Percentiles rank a stretch among this genome's conserved stretches.
Conservation (phyloP, 1,140 invertebrate genomes). For the Orchestia grillus region DNA sequence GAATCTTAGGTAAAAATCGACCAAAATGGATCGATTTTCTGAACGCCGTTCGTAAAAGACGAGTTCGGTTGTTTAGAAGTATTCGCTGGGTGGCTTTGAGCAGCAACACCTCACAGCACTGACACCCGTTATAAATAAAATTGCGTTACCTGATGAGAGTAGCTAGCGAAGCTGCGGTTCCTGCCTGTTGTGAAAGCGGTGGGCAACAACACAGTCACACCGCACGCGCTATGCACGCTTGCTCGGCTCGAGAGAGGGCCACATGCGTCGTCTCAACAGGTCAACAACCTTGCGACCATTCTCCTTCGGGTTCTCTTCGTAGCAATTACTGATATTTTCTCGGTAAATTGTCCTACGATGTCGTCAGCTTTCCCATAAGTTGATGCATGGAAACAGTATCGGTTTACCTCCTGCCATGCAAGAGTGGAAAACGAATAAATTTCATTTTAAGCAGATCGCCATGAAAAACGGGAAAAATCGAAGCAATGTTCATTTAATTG, state of each 20-base stretch:
- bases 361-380: background rate
- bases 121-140: background rate
- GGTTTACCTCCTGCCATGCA: background rate
- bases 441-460: background rate
- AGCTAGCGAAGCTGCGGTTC: background rate
- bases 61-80: background rate
- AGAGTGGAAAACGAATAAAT: background rate
- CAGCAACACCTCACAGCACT: background rate
- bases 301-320: background rate
- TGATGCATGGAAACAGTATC: background rate
- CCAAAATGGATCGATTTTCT: background rate
- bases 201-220: background rate
- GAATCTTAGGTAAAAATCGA: background rate
- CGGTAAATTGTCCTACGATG: background rate
- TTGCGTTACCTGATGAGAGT: background rate
- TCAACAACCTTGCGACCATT: background rate
- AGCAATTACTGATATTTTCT: background rate
- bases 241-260: background rate
- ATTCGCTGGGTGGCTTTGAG: too few species aligned
- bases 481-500: background rate
- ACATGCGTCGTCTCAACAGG: background rate
- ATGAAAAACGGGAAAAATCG: background rate
- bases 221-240: background rate
- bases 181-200: background rate
- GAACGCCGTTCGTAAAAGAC: background rate